Evolutionary conservation across 2,113 vertebrate species (phyloP), one percentile per base, ranked within the genome.

Genomic region (Odocoileus hemionus): DNA sequence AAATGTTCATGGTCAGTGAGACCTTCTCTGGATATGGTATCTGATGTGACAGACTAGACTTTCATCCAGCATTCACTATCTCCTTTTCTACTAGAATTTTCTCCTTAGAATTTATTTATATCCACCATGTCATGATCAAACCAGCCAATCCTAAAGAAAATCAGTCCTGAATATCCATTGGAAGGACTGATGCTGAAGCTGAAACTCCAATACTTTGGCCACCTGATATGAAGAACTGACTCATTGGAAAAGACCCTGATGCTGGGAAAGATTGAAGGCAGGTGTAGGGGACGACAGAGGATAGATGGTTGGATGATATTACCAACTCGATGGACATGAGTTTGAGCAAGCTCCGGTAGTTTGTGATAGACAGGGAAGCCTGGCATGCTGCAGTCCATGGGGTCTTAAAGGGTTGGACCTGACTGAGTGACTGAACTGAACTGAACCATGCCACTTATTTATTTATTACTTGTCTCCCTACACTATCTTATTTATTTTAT

Each of bases 331-430:
- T 39, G 67, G 67, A 70, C 19, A 23, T 39, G 67, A 70, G 64
- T 70, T 3, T 39, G 19, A 70, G n/a, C n/a, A 70, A 70, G 67
- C n/a, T 70, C 19, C 0, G 5, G 67, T 19, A 70, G 67, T 21
- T 70, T 10, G n/a, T 23, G 67, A 23, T 12, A 19, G 70, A 76
- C 70, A 76, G 39, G 15, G 36, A 43, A 76, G 70, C 70, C 70
- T 76, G 36, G 21, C 0, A 0, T 7, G 12, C 70, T 43, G 2
- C 10, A 2, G 70, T 74, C 70, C 70, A 14, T 14, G 36, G 36
- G 70, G 36, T 74, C 21, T 39, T 25, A 74, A 74, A 43, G 36
- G 21, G 36, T 25, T 2, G 0, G 10, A 74, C 11, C 19, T 74
- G 36, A 43, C 36, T 25, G 36, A 74, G 67, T 21, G 12, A 76